phyloP scores from a whole-genome alignment of 2,888 invertebrate genomes.

The Clivina fossor region DNA sequence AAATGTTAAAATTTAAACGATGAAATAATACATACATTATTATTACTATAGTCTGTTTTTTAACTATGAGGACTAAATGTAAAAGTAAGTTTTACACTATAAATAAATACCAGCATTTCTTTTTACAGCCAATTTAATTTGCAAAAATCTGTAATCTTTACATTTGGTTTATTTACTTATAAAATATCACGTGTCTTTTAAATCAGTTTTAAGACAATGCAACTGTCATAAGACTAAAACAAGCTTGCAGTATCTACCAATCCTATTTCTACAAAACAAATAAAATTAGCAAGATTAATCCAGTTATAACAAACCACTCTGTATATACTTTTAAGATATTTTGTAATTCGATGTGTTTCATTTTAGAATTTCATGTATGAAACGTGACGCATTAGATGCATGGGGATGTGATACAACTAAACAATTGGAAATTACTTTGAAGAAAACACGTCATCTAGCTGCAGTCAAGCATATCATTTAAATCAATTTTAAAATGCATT shows the following conservation, averaged over 20 bases:
- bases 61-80: too few relatives aligned
- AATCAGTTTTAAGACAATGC: too few relatives aligned
- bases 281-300: neutral
- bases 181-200: too few relatives aligned
- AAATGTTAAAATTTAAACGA: too few relatives aligned
- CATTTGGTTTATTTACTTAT: too few relatives aligned
- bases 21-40: too few relatives aligned
- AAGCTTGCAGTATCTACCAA: neutral
- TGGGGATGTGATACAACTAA: conserved; percentile 62
- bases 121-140: too few relatives aligned
- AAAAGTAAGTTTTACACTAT: too few relatives aligned
- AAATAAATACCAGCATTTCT: too few relatives aligned
- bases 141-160: too few relatives aligned
- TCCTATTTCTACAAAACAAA: neutral
- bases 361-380: conserved; percentile 61
- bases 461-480: conserved; percentile 43
- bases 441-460: conserved; percentile 52
- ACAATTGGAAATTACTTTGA: conserved; percentile 54
- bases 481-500: neutral
- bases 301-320: neutral
- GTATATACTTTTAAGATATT: neutral
- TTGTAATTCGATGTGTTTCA: neutral
- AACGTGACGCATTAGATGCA: conserved; percentile 59
- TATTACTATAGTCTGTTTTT: too few relatives aligned
- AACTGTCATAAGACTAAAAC: too few relatives aligned